Evolutionary conservation across 2,113 vertebrate species (phyloP).

Genomic region (Otolemur garnettii): DNA sequence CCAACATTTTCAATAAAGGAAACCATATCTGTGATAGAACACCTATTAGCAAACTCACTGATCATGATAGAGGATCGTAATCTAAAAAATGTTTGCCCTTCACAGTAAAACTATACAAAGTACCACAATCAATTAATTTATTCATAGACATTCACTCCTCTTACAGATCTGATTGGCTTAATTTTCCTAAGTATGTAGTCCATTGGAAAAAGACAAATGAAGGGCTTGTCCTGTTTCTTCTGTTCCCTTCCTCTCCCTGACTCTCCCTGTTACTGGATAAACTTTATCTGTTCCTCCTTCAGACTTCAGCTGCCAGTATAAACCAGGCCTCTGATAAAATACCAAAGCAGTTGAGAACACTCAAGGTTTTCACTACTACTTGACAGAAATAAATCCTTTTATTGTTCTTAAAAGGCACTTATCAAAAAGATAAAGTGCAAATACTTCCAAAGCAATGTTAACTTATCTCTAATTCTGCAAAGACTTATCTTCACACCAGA

Average conservation of each 20-base stretch:
- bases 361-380: conserved; percentile 50
- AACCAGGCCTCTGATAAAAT: conserved; percentile 27
- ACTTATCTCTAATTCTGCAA: conserved; percentile 55
- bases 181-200: not conserved
- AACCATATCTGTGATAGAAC: not conserved
- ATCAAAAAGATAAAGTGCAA: conserved; percentile 61
- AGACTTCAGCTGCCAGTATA: not conserved
- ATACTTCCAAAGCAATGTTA: conserved; percentile 57
- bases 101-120: not conserved
- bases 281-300: not conserved
- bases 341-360: conserved; percentile 1
- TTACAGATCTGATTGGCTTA: not conserved
- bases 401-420: conserved; percentile 71
- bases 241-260: not conserved
- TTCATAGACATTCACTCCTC: not conserved
- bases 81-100: not conserved
- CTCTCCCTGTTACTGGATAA: not conserved
- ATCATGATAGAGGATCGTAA: not conserved
- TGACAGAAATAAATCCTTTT: conserved; percentile 58
- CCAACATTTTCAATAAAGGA: conserved; percentile 10
- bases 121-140: conserved; percentile 10
- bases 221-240: not conserved
- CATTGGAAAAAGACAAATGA: not conserved
- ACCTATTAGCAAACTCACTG: not conserved
- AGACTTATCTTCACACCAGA: conserved; percentile 56